Evolutionary conservation across 2,888 invertebrate species (phyloP).

Genomic region (Drosophila kambysellisi): DNA sequence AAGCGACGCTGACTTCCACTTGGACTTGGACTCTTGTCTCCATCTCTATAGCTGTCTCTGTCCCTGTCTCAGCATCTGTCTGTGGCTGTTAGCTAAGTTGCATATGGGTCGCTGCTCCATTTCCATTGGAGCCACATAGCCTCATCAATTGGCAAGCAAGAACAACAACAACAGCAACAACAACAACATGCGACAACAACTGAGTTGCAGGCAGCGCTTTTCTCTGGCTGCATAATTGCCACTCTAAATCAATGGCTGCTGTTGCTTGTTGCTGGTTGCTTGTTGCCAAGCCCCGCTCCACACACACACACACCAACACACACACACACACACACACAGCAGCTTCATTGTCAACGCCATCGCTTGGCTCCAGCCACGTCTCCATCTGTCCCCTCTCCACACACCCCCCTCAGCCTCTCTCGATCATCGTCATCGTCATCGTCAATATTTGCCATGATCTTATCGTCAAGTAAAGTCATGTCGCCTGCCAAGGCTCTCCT

Average conservation of each 20-base stretch:
- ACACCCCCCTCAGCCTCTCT: conserved; percentile 6
- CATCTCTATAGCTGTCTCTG: not conserved
- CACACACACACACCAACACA: conserved; percentile 24
- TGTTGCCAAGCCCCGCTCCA: conserved; percentile 54
- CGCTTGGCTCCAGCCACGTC: conserved; percentile 46
- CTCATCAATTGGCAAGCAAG: conserved; percentile 60
- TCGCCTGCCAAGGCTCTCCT: conserved; percentile 72
- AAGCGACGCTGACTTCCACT: conserved; percentile 10
- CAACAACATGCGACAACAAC: conserved; percentile 41
- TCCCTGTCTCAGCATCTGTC: not conserved
- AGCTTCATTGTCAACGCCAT: conserved; percentile 60
- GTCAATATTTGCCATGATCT: conserved; percentile 79
- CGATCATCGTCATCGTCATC: conserved; percentile 49
- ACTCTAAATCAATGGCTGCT: conserved; percentile 77
- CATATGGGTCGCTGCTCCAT: conserved; percentile 72
- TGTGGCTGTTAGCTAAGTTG: conserved; percentile 38
- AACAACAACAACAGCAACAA: conserved; percentile 31
- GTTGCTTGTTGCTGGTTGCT: conserved; percentile 25
- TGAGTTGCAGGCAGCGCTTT: conserved; percentile 12
- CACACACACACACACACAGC: conserved; percentile 22
- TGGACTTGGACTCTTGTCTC: conserved; percentile 5
- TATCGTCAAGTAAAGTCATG: conserved; percentile 77
- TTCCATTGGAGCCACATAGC: conserved; percentile 56
- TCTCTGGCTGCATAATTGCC: conserved; percentile 72
- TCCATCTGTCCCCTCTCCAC: conserved; percentile 18